Conservation (phyloP, 1,140 invertebrate genomes). For the Microplitis mediator region DNA sequence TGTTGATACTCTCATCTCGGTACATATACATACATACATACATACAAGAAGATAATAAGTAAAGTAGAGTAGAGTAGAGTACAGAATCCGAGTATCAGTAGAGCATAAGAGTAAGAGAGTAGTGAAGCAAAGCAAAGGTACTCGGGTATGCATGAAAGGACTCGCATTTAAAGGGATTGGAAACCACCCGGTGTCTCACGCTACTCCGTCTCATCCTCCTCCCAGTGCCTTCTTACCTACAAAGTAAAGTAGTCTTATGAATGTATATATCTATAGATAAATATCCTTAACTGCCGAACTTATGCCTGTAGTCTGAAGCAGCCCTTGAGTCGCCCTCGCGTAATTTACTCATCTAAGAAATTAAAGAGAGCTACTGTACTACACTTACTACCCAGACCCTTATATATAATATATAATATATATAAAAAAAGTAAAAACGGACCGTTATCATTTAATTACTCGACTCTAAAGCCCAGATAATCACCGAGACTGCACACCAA, state of each 20-base stretch:
- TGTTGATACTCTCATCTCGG: too few relatives aligned
- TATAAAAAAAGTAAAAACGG: constrained; percentile 27
- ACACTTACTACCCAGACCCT: neutral
- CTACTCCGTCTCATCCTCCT: constrained; percentile 12
- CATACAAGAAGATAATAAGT: too few relatives aligned
- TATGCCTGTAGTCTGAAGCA: neutral
- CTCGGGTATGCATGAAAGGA: constrained; percentile 55
- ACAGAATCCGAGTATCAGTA: neutral
- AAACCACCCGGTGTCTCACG: constrained; percentile 19
- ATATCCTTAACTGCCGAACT: constrained; percentile 22
- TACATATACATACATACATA: too few relatives aligned
- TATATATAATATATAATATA: constrained; percentile 23
- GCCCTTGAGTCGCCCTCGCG: constrained; percentile 2
- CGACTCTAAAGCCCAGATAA: constrained; percentile 44
- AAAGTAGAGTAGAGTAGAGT: too few relatives aligned
- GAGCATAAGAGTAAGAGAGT: neutral
- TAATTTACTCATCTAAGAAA: constrained; percentile 14
- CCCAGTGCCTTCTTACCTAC: neutral
- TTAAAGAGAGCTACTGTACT: neutral
- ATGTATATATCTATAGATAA: neutral
- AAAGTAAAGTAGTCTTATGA: neutral
- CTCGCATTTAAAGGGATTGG: constrained; percentile 24
- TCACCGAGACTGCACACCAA: constrained; percentile 47
- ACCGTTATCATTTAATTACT: constrained; percentile 54
- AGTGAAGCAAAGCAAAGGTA: constrained; percentile 24